Conservation (phyloP, 1,140 invertebrate species). For the Temnothorax longispinosus region DNA sequence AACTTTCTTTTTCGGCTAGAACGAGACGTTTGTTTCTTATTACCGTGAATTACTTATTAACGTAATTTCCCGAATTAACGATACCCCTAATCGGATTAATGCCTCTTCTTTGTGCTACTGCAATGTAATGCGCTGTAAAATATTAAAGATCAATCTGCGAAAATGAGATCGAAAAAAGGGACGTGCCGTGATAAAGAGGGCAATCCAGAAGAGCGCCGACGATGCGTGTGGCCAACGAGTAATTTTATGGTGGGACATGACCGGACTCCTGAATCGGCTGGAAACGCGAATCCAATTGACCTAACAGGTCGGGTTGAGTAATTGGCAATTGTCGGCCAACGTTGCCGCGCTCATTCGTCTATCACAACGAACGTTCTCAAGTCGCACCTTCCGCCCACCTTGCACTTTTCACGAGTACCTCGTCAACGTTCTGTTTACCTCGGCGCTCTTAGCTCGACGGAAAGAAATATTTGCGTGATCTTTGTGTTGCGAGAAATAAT, state of each 20-base stretch:
- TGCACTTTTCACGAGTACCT: conserved; percentile 31
- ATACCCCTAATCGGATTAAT: not conserved
- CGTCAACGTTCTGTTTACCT: not conserved
- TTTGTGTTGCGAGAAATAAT: not conserved
- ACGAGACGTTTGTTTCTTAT: not conserved
- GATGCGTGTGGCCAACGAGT: conserved; percentile 74
- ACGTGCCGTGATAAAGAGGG: not conserved
- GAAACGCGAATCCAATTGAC: conserved; percentile 84
- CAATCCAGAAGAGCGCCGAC: conserved; percentile 27
- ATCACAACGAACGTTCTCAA: conserved; percentile 49
- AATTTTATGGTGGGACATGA: conserved; percentile 83
- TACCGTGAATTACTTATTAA: not conserved
- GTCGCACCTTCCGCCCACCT: conserved; percentile 50
- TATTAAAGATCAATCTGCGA: not conserved
- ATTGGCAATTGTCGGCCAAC: conserved; percentile 85
- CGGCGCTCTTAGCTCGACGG: no score
- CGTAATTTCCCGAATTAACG: not conserved
- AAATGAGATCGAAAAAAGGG: not conserved
- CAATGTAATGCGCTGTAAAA: not conserved
- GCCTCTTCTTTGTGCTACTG: not conserved
- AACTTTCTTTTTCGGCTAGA: not conserved
- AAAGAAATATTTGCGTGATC: not conserved
- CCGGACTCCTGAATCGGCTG: conserved; percentile 79
- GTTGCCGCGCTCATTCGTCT: conserved; percentile 77
- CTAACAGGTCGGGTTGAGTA: conserved; percentile 80